These are phyloP conservation scores for Trissolcus japonicus DNA, from an alignment of 2,888 invertebrate genomes.

Conservation along the genomic window DNA sequence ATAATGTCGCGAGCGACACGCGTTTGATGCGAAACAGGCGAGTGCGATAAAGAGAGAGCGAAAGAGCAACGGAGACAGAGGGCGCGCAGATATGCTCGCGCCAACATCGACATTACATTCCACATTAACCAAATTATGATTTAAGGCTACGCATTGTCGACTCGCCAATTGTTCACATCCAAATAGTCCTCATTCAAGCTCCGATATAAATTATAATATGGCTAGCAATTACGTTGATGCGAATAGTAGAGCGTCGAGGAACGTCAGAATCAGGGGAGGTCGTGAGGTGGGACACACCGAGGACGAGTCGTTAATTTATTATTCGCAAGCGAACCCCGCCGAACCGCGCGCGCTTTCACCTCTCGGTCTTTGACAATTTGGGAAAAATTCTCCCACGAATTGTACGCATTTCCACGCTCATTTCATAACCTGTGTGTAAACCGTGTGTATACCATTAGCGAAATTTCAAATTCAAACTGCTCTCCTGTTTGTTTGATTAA, in stretches of 20 bases:
- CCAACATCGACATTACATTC: conserved; percentile 75
- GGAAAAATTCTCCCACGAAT: conserved; percentile 27
- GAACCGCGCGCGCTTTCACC: conserved; percentile 41
- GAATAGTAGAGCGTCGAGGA: conserved; percentile 62
- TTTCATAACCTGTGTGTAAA: conserved; percentile 21
- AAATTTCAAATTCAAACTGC: conserved; percentile 13
- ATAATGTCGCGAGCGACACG: conserved; percentile 66
- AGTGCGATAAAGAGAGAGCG: conserved; percentile 58
- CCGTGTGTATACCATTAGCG: conserved; percentile 11
- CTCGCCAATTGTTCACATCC: conserved; percentile 72
- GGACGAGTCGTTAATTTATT: conserved; percentile 61
- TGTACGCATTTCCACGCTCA: conserved; percentile 4
- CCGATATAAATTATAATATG: conserved; percentile 72
- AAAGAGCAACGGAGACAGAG: conserved; percentile 59
- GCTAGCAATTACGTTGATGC: conserved; percentile 70
- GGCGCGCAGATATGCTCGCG: conserved; percentile 67
- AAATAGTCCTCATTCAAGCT: conserved; percentile 70
- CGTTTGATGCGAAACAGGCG: conserved; percentile 60
- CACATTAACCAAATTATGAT: conserved; percentile 76
- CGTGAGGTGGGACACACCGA: conserved; percentile 37
- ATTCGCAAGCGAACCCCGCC: conserved; percentile 57
- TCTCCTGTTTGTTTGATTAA: conserved; percentile 37
- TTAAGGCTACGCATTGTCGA: conserved; percentile 73
- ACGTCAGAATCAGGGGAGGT: conserved; percentile 42
- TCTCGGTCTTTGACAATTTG: conserved; percentile 39